A percentile compares a stretch with the other conserved stretches of the same genome.
phyloP scores from a whole-genome alignment of 92 coral and sea anemone species.

The Porites lobata region DNA sequence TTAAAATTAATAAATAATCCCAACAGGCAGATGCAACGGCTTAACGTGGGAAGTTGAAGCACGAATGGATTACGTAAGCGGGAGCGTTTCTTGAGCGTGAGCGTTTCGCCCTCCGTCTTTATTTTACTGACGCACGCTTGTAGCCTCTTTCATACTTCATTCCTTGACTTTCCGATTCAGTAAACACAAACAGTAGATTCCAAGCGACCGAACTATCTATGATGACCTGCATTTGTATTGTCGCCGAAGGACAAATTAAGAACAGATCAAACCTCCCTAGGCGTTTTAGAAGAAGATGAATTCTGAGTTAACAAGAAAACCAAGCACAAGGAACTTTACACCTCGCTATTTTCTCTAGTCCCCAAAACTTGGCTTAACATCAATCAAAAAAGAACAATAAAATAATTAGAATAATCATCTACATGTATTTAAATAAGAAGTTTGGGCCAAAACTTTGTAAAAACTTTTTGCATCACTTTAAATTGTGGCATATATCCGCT shows the following conservation, averaged over 20 bases:
- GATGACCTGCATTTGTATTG: background rate
- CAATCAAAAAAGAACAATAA: background rate
- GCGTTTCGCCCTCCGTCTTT: background rate
- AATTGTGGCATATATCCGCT: too few species aligned
- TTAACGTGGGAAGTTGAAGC: too few species aligned
- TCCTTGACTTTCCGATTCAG: conserved; percentile 1
- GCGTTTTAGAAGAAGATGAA: background rate
- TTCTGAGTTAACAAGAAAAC: background rate
- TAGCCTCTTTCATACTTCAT: background rate
- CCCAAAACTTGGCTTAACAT: too few species aligned
- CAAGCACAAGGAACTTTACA: too few species aligned
- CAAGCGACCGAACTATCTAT: background rate
- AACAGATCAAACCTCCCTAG: background rate
- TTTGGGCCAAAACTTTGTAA: background rate
- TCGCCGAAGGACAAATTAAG: background rate
- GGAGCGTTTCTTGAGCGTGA: background rate
- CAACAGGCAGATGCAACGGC: too few species aligned
- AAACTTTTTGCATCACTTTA: too few species aligned
- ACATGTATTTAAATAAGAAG: too few species aligned
- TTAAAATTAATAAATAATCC: too few species aligned
- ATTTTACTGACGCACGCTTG: background rate
- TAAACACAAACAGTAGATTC: conserved; percentile 10
- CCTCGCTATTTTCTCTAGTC: background rate
- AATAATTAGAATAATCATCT: background rate
- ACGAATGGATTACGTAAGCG: background rate